phyloP scores from a whole-genome alignment of 2,888 invertebrate genomes.

The Parapristionchus giblindavisi region DNA sequence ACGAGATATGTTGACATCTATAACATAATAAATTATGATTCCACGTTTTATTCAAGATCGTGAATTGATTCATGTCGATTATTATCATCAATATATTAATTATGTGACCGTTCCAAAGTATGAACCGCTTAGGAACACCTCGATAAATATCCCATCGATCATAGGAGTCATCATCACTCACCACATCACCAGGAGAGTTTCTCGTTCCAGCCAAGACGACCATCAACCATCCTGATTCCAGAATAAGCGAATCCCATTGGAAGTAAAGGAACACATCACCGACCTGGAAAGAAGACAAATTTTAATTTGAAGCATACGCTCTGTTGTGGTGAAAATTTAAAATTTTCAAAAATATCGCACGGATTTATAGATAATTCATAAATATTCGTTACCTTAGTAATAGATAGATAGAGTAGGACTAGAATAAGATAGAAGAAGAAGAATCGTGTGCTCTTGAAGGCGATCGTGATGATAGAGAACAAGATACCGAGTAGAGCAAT shows the following conservation, averaged over 20 bases:
- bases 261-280: slow-evolving; percentile 81
- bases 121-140: too few species aligned
- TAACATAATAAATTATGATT: background rate
- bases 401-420: slow-evolving; percentile 80
- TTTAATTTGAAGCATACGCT: too few species aligned
- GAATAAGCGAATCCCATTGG: slow-evolving; percentile 81
- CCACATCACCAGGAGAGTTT: slow-evolving; percentile 45
- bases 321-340: too few species aligned
- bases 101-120: background rate
- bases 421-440: slow-evolving; percentile 77
- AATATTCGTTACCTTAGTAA: slow-evolving; percentile 76
- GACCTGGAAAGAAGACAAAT: slow-evolving; percentile 71
- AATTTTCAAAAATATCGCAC: too few species aligned
- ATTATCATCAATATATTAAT: background rate
- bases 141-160: too few species aligned
- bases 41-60: background rate
- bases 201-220: slow-evolving; percentile 78
- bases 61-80: background rate
- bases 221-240: slow-evolving; percentile 81
- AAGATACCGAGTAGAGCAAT: slow-evolving; percentile 77
- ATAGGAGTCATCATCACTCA: slow-evolving; percentile 6
- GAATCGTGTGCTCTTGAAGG: slow-evolving; percentile 70
- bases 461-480: slow-evolving; percentile 77
- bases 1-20: slow-evolving; percentile 44
- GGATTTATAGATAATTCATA: too few species aligned